A percentile compares a stretch with the other conserved stretches of the same genome.
These are phyloP conservation scores for Distichodus sexfasciatus DNA, from an alignment of 2,797 vertebrate species.

Conservation along the genomic window DNA sequence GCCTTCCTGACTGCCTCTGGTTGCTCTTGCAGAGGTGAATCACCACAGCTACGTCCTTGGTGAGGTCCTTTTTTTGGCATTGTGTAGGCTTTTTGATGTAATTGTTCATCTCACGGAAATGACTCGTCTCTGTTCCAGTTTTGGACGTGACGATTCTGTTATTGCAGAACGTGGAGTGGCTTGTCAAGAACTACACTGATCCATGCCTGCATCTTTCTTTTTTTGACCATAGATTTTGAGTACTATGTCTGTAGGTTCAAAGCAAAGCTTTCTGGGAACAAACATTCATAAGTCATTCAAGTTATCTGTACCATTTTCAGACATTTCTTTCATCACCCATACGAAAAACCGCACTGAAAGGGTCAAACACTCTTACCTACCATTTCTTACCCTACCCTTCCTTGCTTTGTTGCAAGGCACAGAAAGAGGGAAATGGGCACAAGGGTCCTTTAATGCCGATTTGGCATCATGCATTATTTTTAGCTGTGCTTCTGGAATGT, in stretches of 20 bases:
- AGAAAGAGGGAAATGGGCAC: not conserved
- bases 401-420: not conserved
- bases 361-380: not conserved
- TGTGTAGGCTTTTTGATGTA: conserved; percentile 38
- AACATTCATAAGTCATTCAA: no score
- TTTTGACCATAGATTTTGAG: not conserved
- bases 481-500: conserved; percentile 2
- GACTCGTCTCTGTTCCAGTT: conserved; percentile 21
- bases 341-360: not conserved
- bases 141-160: conserved; percentile 28
- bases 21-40: conserved; percentile 25
- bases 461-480: conserved; percentile 19
- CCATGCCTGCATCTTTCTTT: no score
- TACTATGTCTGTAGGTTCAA: not conserved
- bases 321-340: not conserved
- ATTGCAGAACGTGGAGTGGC: conserved; percentile 2
- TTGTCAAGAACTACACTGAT: not conserved
- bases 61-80: conserved; percentile 6
- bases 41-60: conserved; percentile 15
- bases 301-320: not conserved
- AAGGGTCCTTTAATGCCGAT: conserved; percentile 17
- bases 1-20: conserved; percentile 10
- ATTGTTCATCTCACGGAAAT: conserved; percentile 40
- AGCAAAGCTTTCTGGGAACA: not conserved
- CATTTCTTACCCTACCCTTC: not conserved